Conservation (phyloP, 2,113 vertebrate species). For the Laterallus jamaicensis region DNA sequence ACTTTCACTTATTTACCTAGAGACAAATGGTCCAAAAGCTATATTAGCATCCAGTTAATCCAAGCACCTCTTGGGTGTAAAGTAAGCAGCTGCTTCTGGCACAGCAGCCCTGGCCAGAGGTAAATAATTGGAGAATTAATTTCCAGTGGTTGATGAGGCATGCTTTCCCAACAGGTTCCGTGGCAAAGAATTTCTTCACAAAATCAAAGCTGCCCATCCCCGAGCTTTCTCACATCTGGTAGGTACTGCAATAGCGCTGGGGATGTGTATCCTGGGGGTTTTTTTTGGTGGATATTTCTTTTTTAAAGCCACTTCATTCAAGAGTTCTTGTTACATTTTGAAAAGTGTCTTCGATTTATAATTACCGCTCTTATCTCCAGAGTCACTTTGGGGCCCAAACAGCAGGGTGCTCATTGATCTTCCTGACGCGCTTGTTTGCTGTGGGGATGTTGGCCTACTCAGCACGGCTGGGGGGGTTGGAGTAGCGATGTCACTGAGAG, state of each 20-base stretch:
- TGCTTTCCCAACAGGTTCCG: constrained; percentile 79
- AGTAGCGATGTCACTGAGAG: background rate
- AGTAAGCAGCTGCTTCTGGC: background rate
- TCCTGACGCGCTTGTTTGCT: constrained; percentile 39
- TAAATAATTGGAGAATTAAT: background rate
- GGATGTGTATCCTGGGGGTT: background rate
- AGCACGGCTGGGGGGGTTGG: constrained; percentile 12
- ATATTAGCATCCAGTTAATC: background rate
- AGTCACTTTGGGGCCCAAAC: constrained; percentile 33
- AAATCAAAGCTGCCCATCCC: constrained; percentile 96
- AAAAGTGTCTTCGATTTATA: constrained; percentile 6
- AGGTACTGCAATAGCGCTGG: constrained; percentile 48
- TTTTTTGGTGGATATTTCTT: background rate
- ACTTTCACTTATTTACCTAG: background rate
- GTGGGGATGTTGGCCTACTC: background rate
- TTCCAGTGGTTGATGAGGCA: background rate
- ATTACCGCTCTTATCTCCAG: constrained; percentile 36
- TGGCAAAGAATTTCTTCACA: constrained; percentile 97
- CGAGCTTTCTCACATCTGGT: constrained; percentile 98
- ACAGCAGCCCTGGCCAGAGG: background rate
- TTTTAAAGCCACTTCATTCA: background rate
- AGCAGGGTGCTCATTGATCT: constrained; percentile 23
- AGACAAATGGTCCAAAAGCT: background rate
- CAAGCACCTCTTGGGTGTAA: background rate
- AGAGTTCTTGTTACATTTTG: constrained; percentile 21